Conservation (phyloP, 2,797 vertebrate genomes). For the Pseudochaenichthys georgianus region DNA sequence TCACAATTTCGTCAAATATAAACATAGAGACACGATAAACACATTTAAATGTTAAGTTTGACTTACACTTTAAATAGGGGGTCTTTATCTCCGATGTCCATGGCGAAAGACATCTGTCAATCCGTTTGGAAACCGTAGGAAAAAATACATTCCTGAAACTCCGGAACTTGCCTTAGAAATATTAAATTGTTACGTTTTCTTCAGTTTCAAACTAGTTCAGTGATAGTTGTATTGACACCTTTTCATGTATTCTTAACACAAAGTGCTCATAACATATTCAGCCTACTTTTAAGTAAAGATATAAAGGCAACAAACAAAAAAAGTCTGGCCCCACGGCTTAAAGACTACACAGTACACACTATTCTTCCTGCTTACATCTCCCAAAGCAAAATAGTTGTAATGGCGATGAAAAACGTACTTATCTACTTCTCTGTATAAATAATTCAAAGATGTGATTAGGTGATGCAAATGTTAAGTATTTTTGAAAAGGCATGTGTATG, state of each 20-base stretch:
- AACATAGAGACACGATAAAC: not conserved
- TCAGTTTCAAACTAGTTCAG: not conserved
- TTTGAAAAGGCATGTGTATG: too few relatives aligned
- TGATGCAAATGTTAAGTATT: too few relatives aligned
- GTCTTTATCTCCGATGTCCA: too few relatives aligned
- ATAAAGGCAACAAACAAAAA: not conserved
- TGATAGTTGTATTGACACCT: not conserved
- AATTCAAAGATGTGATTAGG: not conserved
- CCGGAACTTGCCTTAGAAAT: not conserved
- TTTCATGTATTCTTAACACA: fast-evolving
- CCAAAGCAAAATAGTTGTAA: not conserved
- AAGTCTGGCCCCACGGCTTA: not conserved
- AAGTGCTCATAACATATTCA: not conserved
- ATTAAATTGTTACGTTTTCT: not conserved
- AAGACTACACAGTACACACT: not conserved
- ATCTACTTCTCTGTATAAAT: too few relatives aligned
- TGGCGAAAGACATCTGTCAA: not conserved
- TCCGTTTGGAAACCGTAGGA: too few relatives aligned
- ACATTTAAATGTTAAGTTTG: not conserved
- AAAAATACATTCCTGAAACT: not conserved
- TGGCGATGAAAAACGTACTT: too few relatives aligned
- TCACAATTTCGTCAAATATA: not conserved
- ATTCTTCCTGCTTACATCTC: not conserved
- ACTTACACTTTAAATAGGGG: not conserved
- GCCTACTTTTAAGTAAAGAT: not conserved